Conservation (phyloP, 2,888 invertebrate species). For the Zygaena filipendulae region DNA sequence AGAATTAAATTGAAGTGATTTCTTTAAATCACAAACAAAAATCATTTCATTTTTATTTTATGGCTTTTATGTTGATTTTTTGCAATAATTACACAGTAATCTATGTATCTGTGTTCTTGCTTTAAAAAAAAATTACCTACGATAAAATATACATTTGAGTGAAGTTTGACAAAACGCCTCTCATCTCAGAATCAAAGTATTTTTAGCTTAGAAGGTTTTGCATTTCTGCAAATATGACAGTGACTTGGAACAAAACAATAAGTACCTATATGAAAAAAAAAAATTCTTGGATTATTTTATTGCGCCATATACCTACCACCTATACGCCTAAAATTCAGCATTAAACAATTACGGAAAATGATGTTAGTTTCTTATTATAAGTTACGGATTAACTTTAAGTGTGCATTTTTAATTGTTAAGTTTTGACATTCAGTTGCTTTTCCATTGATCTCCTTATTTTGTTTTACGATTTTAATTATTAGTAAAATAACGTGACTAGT, state of each 20-base stretch:
- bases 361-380: no score
- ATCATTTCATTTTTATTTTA: constrained; percentile 30
- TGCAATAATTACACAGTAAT: constrained; percentile 35
- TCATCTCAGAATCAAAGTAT: constrained; percentile 15
- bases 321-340: no score
- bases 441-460: constrained; percentile 62
- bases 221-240: constrained; percentile 8
- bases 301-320: no score
- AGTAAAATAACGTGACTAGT: constrained; percentile 37
- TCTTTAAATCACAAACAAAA: no score
- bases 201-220: constrained; percentile 14
- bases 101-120: no score
- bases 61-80: constrained; percentile 9
- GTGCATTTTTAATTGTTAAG: constrained; percentile 55
- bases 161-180: constrained; percentile 64
- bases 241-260: no score
- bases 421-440: constrained; percentile 48
- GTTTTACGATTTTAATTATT: constrained; percentile 52
- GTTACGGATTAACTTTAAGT: no score
- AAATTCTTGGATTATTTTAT: no score
- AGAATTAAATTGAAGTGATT: constrained; percentile 27
- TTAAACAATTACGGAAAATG: no score
- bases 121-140: no score
- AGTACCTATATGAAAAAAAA: no score
- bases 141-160: constrained; percentile 51